These are phyloP conservation scores for Trissolcus basalis DNA, from an alignment of 1,140 invertebrate species.

Conservation along the genomic window DNA sequence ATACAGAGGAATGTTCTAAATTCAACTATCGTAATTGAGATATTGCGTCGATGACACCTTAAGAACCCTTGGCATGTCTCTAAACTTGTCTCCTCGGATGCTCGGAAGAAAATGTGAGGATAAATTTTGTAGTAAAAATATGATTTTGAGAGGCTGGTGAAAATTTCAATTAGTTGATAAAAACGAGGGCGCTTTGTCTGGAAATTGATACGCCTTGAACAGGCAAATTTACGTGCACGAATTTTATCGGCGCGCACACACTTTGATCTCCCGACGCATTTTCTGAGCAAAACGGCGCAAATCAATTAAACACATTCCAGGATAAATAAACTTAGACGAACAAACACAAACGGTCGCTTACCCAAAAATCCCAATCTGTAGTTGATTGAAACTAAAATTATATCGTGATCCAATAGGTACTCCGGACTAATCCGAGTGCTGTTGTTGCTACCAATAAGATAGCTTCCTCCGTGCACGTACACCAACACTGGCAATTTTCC, in stretches of 20 bases:
- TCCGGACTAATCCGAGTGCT: slow-evolving; percentile 68
- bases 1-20: too few relatives aligned
- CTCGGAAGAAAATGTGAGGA: neutral
- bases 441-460: slow-evolving; percentile 72
- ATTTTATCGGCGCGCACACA: neutral
- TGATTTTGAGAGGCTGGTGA: neutral
- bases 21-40: neutral
- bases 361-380: slow-evolving; percentile 81
- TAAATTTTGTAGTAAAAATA: neutral
- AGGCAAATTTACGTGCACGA: neutral
- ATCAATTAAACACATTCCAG: slow-evolving; percentile 10
- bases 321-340: slow-evolving; percentile 7
- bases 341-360: slow-evolving; percentile 58
- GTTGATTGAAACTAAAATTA: slow-evolving; percentile 82
- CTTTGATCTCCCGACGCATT: neutral
- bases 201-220: too few relatives aligned
- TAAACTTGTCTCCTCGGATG: neutral
- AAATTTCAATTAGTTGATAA: too few relatives aligned
- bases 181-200: too few relatives aligned
- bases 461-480: slow-evolving; percentile 77
- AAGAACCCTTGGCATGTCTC: neutral
- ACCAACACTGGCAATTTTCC: slow-evolving; percentile 76
- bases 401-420: slow-evolving; percentile 75
- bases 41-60: neutral
- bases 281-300: neutral